Evolutionary conservation across 1,140 invertebrate species (phyloP), one percentile per base, ranked within the genome.

Genomic region (Papilio polyxenes): DNA sequence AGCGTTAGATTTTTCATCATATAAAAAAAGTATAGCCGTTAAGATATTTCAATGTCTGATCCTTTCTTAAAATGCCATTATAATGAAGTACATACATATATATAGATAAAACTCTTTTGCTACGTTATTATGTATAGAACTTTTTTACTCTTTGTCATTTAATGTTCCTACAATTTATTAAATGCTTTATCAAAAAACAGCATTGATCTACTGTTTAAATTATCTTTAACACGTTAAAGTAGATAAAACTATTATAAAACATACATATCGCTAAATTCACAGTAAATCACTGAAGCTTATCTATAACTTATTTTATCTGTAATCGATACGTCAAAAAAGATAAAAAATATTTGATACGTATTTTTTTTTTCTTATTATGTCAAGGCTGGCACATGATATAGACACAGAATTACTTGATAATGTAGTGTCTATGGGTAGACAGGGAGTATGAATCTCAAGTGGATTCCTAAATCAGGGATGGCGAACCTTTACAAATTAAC

Each of bases 221-320:
- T 72, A 72, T 72, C 65, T 72, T 72, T 15, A 72, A 37, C 65
- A 65, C 13, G 3, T 9, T 72, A 15, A 6, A 72, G 62, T 72
- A 17, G 65, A 72, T 72, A 72, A 72, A 72, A 72, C 31, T 72
- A 40, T 72, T 72, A 72, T 37, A 72, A 72, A 72, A 72, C 31
- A 23, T 31, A 31, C 3, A 8, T 72, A 72, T 72, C 65, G 31
- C 23, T 15, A 8, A 37, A 40, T 37, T 72, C 31, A 72, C 65
- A 40, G 40, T 72, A 72, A 72, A 72, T 72, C 23, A 72, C 59
- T 37, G 23, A 69, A 37, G 13, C 23, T 59, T 59, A 59, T 59
- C 56, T 6, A 59, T 62, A 44, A 44, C 40, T 44, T 44, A 44
- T 65, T 10, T 65, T 65, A 72, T 72, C 65, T 72, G 65, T 65